Conservation (phyloP, 2,797 vertebrate genomes). For the Xyrichtys novacula region DNA sequence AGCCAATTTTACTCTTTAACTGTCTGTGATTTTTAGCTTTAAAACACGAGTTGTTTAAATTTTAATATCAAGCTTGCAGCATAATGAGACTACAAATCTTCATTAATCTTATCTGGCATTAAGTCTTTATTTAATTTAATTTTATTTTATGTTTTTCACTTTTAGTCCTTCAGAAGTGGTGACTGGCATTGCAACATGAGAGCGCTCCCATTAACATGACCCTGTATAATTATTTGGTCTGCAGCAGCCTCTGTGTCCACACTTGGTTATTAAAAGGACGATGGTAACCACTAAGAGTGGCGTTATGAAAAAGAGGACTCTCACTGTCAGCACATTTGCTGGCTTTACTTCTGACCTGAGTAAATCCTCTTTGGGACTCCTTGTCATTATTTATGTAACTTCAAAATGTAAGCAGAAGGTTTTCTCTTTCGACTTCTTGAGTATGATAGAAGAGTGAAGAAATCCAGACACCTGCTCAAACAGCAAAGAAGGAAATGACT, state of each 20-base stretch:
- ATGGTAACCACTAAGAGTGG: background rate
- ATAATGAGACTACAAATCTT: no score
- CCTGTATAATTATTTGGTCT: background rate
- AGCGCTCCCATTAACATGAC: background rate
- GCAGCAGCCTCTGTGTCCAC: background rate
- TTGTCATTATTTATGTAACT: background rate
- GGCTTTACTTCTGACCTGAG: background rate
- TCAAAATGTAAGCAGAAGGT: background rate
- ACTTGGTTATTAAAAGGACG: conserved; percentile 2
- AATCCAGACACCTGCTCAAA: background rate
- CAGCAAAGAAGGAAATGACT: no score
- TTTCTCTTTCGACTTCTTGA: background rate
- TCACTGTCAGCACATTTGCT: background rate
- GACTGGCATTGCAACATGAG: background rate
- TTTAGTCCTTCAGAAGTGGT: no score
- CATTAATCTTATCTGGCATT: no score
- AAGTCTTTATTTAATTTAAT: no score
- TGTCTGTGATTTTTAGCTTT: no score
- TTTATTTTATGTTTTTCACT: no score
- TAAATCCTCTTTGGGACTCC: background rate
- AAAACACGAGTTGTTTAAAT: no score
- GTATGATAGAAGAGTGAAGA: no score
- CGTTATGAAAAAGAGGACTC: background rate
- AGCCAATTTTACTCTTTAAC: no score
- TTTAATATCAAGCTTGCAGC: no score